These are phyloP conservation scores for Potorous gilbertii DNA, from an alignment of 2,797 vertebrate genomes.

Conservation along the genomic window DNA sequence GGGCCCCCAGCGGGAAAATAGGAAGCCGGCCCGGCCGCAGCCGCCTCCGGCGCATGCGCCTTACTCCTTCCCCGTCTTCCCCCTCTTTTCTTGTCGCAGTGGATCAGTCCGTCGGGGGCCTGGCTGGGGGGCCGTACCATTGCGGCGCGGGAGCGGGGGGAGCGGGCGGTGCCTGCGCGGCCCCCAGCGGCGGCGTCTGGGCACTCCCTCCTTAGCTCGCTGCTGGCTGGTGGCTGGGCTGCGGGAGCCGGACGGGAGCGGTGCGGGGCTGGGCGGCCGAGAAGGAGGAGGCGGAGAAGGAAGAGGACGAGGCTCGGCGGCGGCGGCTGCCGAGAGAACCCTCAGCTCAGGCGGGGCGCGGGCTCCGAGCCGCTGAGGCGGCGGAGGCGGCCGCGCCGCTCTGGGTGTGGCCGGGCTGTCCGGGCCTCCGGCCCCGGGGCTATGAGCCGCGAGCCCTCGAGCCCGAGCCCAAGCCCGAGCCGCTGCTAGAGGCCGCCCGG, in stretches of 20 bases:
- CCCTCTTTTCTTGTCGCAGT: background rate
- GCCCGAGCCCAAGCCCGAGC: background rate
- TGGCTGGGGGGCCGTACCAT: background rate
- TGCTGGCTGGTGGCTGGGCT: background rate
- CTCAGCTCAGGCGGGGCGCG: background rate
- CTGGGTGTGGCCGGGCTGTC: conserved; percentile 73
- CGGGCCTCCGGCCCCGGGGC: background rate
- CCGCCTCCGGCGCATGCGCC: background rate
- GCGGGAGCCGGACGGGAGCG: background rate
- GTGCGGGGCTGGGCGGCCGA: background rate
- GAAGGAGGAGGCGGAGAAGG: background rate
- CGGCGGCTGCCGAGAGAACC: background rate
- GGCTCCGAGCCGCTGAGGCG: too few relatives aligned
- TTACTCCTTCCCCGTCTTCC: background rate
- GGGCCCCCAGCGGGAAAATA: conserved; percentile 60
- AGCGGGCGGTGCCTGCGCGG: background rate
- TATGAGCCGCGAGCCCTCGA: conserved; percentile 19
- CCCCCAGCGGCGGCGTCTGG: background rate
- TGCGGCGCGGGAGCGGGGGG: conserved; percentile 5
- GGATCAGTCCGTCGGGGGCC: conserved; percentile 22
- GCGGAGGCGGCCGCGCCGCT: background rate
- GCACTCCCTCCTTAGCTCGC: conserved; percentile 63
- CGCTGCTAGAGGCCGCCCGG: background rate
- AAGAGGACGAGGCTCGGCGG: conserved; percentile 39
- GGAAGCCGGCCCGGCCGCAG: conserved; percentile 56